phyloP scores from a whole-genome alignment of 2,113 vertebrate species.

The Actenoides hombroni region DNA sequence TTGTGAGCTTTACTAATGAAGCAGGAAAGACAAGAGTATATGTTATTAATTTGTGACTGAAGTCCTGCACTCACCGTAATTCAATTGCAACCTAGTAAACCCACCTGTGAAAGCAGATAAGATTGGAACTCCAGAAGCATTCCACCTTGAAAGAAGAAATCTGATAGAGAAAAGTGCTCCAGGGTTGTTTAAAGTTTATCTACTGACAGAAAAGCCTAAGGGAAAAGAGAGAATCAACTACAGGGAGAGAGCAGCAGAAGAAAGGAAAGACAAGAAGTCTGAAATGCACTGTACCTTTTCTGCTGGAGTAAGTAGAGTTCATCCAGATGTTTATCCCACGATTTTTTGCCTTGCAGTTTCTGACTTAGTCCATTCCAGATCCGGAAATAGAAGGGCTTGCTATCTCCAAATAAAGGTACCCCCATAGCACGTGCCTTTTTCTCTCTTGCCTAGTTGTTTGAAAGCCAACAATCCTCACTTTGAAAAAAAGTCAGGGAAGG shows the following conservation, averaged over 20 bases:
- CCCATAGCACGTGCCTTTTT: constrained; percentile 57
- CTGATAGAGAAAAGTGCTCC: constrained; percentile 34
- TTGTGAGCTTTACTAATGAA: background rate
- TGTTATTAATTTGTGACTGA: background rate
- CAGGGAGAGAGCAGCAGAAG: background rate
- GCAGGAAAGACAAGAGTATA: background rate
- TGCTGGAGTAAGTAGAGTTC: constrained; percentile 73
- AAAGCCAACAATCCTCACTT: background rate
- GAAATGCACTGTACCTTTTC: constrained; percentile 67
- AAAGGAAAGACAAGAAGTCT: background rate
- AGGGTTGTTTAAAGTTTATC: constrained; percentile 55
- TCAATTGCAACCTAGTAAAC: background rate
- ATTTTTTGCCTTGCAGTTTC: constrained; percentile 47
- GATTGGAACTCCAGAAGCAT: constrained; percentile 52
- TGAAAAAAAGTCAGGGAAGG: background rate
- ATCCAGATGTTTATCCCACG: constrained; percentile 62
- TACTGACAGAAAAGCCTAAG: constrained; percentile 20
- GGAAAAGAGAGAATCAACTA: background rate
- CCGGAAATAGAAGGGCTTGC: constrained; percentile 33
- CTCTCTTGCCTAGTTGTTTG: background rate
- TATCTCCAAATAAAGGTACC: constrained; percentile 57
- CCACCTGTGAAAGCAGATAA: constrained; percentile 33
- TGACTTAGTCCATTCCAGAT: constrained; percentile 65
- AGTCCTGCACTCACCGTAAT: background rate
- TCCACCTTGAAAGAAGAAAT: constrained; percentile 46